phyloP scores from a whole-genome alignment of 2,113 vertebrate species.

The Todiramphus chloris region DNA sequence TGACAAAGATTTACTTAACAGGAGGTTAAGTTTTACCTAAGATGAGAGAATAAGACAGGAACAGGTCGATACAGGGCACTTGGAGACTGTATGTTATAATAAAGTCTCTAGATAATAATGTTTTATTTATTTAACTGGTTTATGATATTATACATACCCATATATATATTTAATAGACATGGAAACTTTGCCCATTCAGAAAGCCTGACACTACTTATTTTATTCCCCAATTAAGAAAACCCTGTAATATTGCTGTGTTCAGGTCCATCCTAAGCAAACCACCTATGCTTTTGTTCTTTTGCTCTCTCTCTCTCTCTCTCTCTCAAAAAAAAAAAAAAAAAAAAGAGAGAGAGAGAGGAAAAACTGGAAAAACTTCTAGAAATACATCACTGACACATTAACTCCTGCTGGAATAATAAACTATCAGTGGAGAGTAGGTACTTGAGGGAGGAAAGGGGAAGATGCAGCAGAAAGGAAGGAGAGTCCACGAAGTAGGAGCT shows the following conservation, averaged over 20 bases:
- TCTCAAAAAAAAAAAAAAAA: too few relatives aligned
- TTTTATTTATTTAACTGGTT: background rate
- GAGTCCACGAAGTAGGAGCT: background rate
- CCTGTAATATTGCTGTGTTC: background rate
- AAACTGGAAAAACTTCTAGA: background rate
- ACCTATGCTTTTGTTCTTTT: background rate
- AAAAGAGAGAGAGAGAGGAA: too few relatives aligned
- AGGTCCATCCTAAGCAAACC: background rate
- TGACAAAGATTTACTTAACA: background rate
- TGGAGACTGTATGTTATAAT: background rate
- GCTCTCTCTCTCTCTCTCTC: too few relatives aligned
- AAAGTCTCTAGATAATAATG: background rate
- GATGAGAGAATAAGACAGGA: background rate
- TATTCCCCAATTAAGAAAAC: background rate
- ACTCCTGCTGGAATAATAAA: background rate
- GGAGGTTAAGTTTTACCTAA: background rate
- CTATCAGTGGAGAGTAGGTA: background rate
- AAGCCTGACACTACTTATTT: background rate
- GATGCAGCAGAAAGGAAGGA: background rate
- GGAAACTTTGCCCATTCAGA: background rate
- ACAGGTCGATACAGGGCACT: background rate
- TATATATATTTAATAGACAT: background rate
- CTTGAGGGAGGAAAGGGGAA: fast-evolving
- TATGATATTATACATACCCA: background rate
- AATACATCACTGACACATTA: background rate